Percentiles rank a stretch among this genome's conserved stretches.
Evolutionary conservation across 1,140 invertebrate species (phyloP).

Genomic region (Archivesica marissinica): DNA sequence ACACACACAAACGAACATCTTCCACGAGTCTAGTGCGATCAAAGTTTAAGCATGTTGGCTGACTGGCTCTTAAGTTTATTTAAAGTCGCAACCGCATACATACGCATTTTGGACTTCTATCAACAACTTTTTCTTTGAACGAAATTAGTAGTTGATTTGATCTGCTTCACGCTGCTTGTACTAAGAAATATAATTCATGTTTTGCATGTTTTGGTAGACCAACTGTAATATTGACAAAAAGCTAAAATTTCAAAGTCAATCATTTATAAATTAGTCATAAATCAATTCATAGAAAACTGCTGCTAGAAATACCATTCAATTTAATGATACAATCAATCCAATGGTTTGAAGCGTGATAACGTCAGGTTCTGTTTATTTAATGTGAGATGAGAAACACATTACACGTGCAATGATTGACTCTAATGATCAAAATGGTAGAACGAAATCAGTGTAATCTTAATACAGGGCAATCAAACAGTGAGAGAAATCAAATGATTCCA

Average conservation of each 20-base stretch:
- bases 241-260: neutral
- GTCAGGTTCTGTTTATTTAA: slow-evolving; percentile 37
- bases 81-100: too few relatives aligned
- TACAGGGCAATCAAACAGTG: slow-evolving; percentile 28
- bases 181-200: neutral
- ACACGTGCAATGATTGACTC: slow-evolving; percentile 27
- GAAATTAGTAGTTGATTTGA: neutral
- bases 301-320: slow-evolving; percentile 44
- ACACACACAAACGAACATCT: too few relatives aligned
- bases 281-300: slow-evolving; percentile 34
- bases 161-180: neutral
- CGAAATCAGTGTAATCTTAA: slow-evolving; percentile 35
- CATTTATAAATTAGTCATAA: slow-evolving; percentile 41
- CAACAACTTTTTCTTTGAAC: neutral
- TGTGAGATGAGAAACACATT: slow-evolving; percentile 38
- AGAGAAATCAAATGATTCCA: slow-evolving; percentile 52
- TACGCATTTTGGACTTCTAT: too few relatives aligned
- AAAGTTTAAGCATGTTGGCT: too few relatives aligned
- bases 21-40: too few relatives aligned
- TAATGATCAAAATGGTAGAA: slow-evolving; percentile 17
- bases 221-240: neutral
- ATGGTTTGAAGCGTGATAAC: slow-evolving; percentile 11
- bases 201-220: neutral
- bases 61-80: too few relatives aligned
- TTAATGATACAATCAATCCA: slow-evolving; percentile 39